phyloP scores from a whole-genome alignment of 1,140 invertebrate species.

The Globodera rostochiensis region DNA sequence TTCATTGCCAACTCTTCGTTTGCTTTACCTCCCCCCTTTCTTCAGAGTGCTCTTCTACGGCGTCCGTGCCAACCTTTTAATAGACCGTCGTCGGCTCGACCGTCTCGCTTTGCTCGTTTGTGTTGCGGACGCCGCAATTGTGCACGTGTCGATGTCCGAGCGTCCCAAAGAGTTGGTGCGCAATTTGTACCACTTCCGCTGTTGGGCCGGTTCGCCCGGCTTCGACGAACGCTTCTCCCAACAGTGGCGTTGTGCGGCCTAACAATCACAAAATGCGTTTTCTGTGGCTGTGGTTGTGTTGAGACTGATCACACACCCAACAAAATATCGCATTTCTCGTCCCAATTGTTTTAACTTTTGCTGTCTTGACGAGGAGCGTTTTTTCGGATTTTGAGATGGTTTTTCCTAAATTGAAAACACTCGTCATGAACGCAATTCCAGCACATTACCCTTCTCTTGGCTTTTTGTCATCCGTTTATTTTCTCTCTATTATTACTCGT shows the following conservation, averaged over 20 bases:
- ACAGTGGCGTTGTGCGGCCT: conserved; percentile 26
- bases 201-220: conserved; percentile 60
- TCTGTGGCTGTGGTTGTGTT: too few species aligned
- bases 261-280: neutral
- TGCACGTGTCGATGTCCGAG: conserved; percentile 1
- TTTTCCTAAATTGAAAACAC: too few species aligned
- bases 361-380: too few species aligned
- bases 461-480: neutral
- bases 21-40: conserved; percentile 31
- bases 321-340: too few species aligned
- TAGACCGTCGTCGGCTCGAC: conserved; percentile 50
- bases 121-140: conserved; percentile 42
- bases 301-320: too few species aligned
- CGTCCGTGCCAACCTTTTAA: conserved; percentile 53
- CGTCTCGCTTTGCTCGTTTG: conserved; percentile 40
- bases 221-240: conserved; percentile 60
- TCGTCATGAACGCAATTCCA: too few species aligned
- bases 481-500: neutral
- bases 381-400: too few species aligned
- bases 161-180: conserved; percentile 38
- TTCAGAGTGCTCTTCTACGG: conserved; percentile 58
- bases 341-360: too few species aligned
- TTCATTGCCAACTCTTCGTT: neutral
- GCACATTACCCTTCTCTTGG: too few species aligned
- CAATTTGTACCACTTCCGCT: conserved; percentile 61